Base-by-base conservation (phyloP, 1,140 invertebrate genomes). In the Lordiphosa collinella region DNA sequence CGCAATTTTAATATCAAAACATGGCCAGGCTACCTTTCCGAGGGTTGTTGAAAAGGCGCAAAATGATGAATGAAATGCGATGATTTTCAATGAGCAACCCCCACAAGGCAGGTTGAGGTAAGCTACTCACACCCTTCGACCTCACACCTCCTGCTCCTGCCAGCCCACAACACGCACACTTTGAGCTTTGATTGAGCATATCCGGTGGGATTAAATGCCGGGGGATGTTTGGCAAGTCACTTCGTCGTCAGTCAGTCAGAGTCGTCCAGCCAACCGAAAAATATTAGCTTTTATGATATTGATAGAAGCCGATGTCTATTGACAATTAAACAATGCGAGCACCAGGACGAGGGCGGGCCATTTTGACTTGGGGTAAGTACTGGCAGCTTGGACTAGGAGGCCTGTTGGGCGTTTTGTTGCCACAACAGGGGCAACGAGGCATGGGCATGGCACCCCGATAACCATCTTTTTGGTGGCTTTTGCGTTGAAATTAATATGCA, bases 211-310 rank as follows among this genome's bases (percentile, higher is more conserved):
- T 87, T 87, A 87, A 41, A 78, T 76, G 65, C 59, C 34, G 67
- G 68, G 62, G 76, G 73, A 58, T 74, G 64, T 58, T 58, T 70
- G 70, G 56, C 65, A 68, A 71, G 68, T 63, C 64, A 67, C 41
- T 61, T 53, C 38, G 57, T 53, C 38, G 57, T 52, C 66, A 52
- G 46, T 47, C 61, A 41, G 54, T 51, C 49, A 25, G 11, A 18
- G 47, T 40, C 48, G 80, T 40, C 58, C 82, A 87, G 60, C 76
- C 85, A 87, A 82, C 75, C 73, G 85, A 76, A 80, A 87, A 86
- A 82, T 87, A 87, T 87, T 87, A 84, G 85, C 85, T 87, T 87
- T 82, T 79, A 82, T 87, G 76, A 73, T 75, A 87, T 87, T 82
- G 85, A 87, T 85, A 85, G 75, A 85, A 78, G 66, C 70, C 73